Percentiles rank a stretch among this genome's conserved stretches.
phyloP scores from a whole-genome alignment of 2,113 vertebrate genomes.

The Prinia subflava region DNA sequence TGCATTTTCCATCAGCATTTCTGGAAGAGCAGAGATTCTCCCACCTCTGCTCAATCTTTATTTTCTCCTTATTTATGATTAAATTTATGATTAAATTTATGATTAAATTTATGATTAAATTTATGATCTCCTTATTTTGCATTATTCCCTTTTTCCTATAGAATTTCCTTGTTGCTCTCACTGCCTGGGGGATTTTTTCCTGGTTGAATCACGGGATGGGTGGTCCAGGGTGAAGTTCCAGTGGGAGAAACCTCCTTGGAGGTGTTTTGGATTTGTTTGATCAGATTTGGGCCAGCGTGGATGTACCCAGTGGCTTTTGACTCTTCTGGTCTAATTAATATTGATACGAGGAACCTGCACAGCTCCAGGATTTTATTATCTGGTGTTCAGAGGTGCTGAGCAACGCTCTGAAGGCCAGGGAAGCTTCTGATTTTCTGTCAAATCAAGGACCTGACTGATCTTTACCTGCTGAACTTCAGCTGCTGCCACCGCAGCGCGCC shows the following conservation, averaged over 20 bases:
- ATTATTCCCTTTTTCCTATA: not conserved
- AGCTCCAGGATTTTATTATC: not conserved
- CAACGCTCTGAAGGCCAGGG: fast-evolving
- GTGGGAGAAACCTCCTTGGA: not conserved
- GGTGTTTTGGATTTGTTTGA: not conserved
- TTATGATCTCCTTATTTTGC: not conserved
- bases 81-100: too few species aligned
- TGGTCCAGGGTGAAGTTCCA: not conserved
- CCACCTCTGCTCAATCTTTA: not conserved
- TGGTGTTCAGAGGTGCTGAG: not conserved
- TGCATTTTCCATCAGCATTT: not conserved
- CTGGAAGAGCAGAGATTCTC: not conserved
- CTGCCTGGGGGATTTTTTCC: not conserved
- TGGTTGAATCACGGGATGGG: not conserved
- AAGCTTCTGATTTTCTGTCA: not conserved
- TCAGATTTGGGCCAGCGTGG: not conserved
- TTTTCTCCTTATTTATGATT: not conserved
- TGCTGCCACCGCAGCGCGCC: not conserved
- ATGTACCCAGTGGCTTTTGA: not conserved
- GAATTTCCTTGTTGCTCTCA: not conserved
- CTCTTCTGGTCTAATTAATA: not conserved
- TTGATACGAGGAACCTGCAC: fast-evolving
- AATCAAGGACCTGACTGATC: not conserved
- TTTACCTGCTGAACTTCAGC: not conserved
- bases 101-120: too few species aligned